Evolutionary conservation across 2,888 invertebrate species (phyloP).

Genomic region (Ctenicera cuprea): DNA sequence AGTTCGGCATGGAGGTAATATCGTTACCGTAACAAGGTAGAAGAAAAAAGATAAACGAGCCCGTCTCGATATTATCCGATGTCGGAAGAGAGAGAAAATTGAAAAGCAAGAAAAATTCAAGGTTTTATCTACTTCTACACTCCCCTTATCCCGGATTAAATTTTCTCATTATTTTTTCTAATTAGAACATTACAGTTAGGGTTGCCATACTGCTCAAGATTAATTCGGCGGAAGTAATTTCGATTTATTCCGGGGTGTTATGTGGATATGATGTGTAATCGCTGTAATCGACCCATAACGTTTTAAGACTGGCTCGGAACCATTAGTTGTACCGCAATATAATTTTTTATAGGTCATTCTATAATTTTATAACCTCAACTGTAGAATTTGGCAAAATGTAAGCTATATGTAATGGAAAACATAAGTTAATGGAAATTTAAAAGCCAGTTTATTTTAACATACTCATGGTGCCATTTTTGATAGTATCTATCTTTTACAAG

Average conservation of each 20-base stretch:
- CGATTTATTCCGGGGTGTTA: not conserved
- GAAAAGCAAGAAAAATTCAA: slow-evolving; percentile 25
- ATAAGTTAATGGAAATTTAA: no score
- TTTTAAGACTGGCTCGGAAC: slow-evolving; percentile 1
- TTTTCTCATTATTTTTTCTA: slow-evolving; percentile 23
- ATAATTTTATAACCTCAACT: slow-evolving; percentile 27
- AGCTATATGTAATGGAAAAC: no score
- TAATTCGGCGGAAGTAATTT: slow-evolving; percentile 1
- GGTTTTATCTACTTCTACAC: slow-evolving; percentile 7
- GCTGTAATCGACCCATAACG: slow-evolving; percentile 1
- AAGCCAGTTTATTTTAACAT: no score
- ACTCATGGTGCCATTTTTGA: no score
- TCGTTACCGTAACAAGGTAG: slow-evolving; percentile 29
- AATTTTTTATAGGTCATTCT: slow-evolving; percentile 19
- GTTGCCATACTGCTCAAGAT: not conserved
- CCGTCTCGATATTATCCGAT: slow-evolving; percentile 22
- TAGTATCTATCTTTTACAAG: no score
- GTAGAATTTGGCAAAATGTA: not conserved
- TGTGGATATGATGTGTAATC: slow-evolving; percentile 1
- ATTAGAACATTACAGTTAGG: not conserved
- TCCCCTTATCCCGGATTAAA: slow-evolving; percentile 17
- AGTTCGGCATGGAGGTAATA: slow-evolving; percentile 9
- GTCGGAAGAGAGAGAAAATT: slow-evolving; percentile 26
- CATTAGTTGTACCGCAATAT: slow-evolving; percentile 29
- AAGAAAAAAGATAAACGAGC: slow-evolving; percentile 29